These are phyloP conservation scores for Ptiloglossa arizonensis DNA, from an alignment of 1,140 invertebrate genomes.

Conservation along the genomic window DNA sequence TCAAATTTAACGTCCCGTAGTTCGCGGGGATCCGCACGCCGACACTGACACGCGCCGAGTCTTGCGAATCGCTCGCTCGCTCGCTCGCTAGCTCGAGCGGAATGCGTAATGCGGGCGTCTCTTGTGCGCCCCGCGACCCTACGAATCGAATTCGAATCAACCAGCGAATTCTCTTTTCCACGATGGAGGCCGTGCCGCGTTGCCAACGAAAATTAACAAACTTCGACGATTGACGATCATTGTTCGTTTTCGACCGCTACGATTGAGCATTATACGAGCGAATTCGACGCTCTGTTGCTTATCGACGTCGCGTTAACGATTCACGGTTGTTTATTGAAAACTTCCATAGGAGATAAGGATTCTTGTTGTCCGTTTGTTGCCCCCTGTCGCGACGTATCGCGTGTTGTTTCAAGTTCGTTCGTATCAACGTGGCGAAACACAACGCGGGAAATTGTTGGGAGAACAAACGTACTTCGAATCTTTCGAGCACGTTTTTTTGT, in stretches of 20 bases:
- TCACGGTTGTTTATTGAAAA: background rate
- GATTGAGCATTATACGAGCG: background rate
- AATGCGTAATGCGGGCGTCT: background rate
- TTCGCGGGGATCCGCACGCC: slow-evolving; percentile 34
- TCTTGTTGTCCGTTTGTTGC: background rate
- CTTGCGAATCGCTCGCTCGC: background rate
- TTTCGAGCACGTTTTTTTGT: too few species aligned
- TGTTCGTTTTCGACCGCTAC: background rate
- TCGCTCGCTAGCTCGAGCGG: background rate
- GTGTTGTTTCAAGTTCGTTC: too few species aligned
- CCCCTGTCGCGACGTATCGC: background rate
- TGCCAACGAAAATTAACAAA: slow-evolving; percentile 8
- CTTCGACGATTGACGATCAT: background rate
- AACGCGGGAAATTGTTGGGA: too few species aligned
- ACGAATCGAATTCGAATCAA: background rate
- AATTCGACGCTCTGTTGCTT: background rate
- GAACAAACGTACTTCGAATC: too few species aligned
- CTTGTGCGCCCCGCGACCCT: too few species aligned
- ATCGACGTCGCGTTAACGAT: background rate
- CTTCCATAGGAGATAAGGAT: background rate
- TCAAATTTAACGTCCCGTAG: slow-evolving; percentile 64
- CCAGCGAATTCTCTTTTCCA: background rate
- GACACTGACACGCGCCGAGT: slow-evolving; percentile 6
- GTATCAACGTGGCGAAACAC: too few species aligned
- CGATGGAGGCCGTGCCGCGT: too few species aligned